Evolutionary conservation across 2,888 invertebrate genomes (phyloP).

Genomic region (Xestoiulus laeticollis): DNA sequence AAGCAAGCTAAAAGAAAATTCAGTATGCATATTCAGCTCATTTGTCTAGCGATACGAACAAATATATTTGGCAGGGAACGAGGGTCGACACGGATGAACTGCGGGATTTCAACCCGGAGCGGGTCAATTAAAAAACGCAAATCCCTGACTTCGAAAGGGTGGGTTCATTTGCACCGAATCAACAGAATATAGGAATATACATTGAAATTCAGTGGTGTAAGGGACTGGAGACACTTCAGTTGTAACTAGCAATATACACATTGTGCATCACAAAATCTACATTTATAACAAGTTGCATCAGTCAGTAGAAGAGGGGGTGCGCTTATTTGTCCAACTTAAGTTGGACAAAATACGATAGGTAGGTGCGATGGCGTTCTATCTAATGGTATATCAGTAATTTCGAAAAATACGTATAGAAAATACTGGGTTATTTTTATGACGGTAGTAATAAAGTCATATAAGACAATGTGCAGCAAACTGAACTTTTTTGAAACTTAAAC

Average conservation of each 20-base stretch:
- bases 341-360: background rate
- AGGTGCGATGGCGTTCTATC: background rate
- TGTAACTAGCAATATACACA: constrained; percentile 24
- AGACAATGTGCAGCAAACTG: too few species aligned
- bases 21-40: background rate
- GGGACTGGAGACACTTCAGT: background rate
- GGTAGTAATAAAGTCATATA: too few species aligned
- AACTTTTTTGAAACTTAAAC: too few species aligned
- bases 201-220: constrained; percentile 3
- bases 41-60: constrained; percentile 8
- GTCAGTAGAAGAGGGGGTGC: constrained; percentile 33
- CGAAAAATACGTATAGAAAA: background rate
- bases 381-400: background rate
- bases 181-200: constrained; percentile 13
- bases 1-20: constrained; percentile 12
- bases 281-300: constrained; percentile 34
- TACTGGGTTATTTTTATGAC: background rate
- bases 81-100: background rate
- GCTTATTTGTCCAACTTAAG: background rate
- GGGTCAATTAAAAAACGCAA: constrained; percentile 31
- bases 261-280: constrained; percentile 37
- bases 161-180: background rate
- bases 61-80: background rate
- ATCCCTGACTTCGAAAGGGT: background rate
- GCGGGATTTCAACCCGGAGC: background rate